Evolutionary conservation across 2,888 invertebrate species (phyloP).

Genomic region (Venusia cambrica): DNA sequence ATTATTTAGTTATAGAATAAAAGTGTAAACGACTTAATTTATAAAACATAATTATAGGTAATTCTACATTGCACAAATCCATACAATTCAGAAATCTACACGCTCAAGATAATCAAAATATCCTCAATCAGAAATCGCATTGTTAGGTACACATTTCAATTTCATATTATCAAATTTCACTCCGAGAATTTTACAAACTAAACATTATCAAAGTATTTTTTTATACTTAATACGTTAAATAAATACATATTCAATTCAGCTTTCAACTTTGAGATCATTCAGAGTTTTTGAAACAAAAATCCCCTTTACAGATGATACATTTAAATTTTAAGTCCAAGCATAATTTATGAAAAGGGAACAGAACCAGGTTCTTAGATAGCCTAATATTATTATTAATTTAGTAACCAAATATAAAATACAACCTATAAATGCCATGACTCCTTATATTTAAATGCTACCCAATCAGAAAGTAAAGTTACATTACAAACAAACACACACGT

Average conservation of each 20-base stretch:
- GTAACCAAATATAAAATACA: conserved; percentile 8
- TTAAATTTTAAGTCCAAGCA: conserved; percentile 11
- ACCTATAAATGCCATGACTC: conserved; percentile 16
- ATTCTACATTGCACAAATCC: conserved; percentile 69
- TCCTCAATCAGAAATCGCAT: conserved; percentile 11
- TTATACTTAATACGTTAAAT: conserved; percentile 17
- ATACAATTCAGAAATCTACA: conserved; percentile 32
- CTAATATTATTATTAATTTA: neutral
- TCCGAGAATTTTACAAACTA: conserved; percentile 12
- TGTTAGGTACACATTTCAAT: conserved; percentile 5
- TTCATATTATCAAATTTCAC: no score
- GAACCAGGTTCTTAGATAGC: conserved; percentile 1
- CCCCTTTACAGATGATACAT: conserved; percentile 10
- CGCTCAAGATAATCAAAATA: conserved; percentile 14
- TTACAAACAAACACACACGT: neutral
- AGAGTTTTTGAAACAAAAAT: conserved; percentile 12
- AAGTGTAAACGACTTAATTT: no score
- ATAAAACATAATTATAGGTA: conserved; percentile 25
- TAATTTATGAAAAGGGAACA: neutral
- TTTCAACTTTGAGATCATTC: conserved; percentile 20
- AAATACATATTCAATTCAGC: conserved; percentile 19
- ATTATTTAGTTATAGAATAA: no score
- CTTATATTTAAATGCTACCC: conserved; percentile 21
- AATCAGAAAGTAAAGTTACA: conserved; percentile 13
- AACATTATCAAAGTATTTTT: no score